Base-by-base conservation (phyloP, 2,113 vertebrate species). In the Microcebus tavaratra region DNA sequence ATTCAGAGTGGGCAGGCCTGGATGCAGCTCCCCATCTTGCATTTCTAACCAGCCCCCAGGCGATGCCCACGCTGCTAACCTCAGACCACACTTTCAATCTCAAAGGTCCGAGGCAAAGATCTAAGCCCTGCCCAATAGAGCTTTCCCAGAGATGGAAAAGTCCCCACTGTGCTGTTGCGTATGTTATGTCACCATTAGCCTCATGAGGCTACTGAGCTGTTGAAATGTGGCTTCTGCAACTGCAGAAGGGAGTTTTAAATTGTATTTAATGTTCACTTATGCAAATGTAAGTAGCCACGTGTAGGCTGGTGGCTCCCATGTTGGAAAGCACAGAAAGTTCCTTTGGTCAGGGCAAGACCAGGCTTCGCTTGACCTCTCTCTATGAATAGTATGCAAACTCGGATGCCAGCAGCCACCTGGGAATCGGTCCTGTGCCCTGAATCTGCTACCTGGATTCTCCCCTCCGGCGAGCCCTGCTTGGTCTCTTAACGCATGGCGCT, bases 401-500 rank as follows among this genome's bases (percentile, higher is more conserved):
- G 0, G 25, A 27, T 2, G 42, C 39, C 57, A 42, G 55, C 18
- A 50, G 73, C 34, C 59, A 4, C 48, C 67, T 0, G 36, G 87
- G 14, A 36, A 1, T 13, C 15, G 34, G 0, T 10, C 7, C 0
- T 1, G 39, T 6, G 12, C 21, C 79, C 1, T 0, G 20, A 61
- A 31, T 63, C 61, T n/a, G 13, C 55, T 27, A 0, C 45, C 27
- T 0, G 18, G 48, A 5, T 10, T 10, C 34, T 45, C 34, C 53
- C 2, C 6, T 67, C n/a, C 75, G 1, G 0, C 7, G 25, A 68
- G 5, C 21, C 27, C 42, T 70, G 21, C 42, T 20, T 57, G 23
- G 39, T n/a, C 3, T 67, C 36, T 23, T 10, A 0, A 1, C 5
- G 6, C 0, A 1, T 6, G 1, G 2, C 0, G 1, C 27, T 63